Conservation (phyloP, 2,797 vertebrate genomes). For the Hozukius guyotensis region DNA sequence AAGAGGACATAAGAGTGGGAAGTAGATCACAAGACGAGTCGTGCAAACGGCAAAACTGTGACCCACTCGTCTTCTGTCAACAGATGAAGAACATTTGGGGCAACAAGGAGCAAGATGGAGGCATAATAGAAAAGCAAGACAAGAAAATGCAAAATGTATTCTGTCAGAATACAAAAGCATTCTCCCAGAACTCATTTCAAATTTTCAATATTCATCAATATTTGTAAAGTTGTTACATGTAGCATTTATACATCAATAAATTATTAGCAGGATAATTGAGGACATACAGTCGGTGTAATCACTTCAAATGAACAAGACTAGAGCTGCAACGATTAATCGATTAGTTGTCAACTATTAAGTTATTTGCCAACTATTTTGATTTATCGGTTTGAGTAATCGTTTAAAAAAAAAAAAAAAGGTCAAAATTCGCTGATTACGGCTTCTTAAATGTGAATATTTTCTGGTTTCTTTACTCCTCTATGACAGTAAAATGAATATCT, state of each 20-base stretch:
- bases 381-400: neutral
- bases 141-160: neutral
- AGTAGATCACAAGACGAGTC: neutral
- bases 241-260: neutral
- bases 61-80: neutral
- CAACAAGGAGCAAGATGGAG: neutral
- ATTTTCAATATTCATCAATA: neutral
- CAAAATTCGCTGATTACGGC: rapidly evolving
- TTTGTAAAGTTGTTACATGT: neutral
- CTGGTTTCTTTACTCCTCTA: neutral
- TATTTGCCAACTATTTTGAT: neutral
- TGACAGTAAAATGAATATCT: neutral
- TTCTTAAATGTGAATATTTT: neutral
- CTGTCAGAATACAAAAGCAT: neutral
- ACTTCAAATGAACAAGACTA: neutral
- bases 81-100: neutral
- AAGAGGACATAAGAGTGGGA: neutral
- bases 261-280: neutral
- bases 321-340: neutral
- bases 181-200: constrained; percentile 2
- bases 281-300: neutral
- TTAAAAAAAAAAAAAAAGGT: no score
- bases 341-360: neutral
- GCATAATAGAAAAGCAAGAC: neutral
- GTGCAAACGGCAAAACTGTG: neutral